A percentile compares a stretch with the other conserved stretches of the same genome.
phyloP scores from a whole-genome alignment of 2,113 vertebrate genomes.

The Hydrochoerus hydrochaeris region DNA sequence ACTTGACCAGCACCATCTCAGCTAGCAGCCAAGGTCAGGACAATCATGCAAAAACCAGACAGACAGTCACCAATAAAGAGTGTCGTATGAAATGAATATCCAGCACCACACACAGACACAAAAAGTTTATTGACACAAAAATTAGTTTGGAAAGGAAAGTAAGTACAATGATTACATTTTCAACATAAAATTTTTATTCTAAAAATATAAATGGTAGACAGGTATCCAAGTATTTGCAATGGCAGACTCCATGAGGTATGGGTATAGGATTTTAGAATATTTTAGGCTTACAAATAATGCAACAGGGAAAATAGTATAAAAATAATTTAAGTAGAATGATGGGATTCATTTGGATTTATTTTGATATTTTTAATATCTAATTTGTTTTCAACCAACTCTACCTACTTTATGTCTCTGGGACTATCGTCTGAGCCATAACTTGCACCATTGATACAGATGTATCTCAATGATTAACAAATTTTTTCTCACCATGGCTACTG shows the following conservation, averaged over 20 bases:
- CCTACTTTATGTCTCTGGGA: not conserved
- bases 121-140: not conserved
- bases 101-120: not conserved
- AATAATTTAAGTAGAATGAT: not conserved
- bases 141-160: slow-evolving; percentile 19
- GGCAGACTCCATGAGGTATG: not conserved
- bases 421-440: no score
- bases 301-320: not conserved
- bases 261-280: not conserved
- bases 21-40: not conserved
- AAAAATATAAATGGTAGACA: not conserved
- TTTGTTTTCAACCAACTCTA: not conserved
- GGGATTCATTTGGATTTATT: not conserved
- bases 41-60: not conserved
- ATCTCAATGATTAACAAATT: no score
- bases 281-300: not conserved
- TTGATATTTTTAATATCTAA: not conserved
- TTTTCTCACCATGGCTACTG: no score
- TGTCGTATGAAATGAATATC: not conserved
- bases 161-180: not conserved
- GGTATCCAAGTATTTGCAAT: not conserved
- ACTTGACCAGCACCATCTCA: not conserved
- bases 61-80: not conserved
- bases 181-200: not conserved
- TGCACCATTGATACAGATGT: no score